These are phyloP conservation scores for Phalera bucephala DNA, from an alignment of 2,888 invertebrate species.

Conservation along the genomic window DNA sequence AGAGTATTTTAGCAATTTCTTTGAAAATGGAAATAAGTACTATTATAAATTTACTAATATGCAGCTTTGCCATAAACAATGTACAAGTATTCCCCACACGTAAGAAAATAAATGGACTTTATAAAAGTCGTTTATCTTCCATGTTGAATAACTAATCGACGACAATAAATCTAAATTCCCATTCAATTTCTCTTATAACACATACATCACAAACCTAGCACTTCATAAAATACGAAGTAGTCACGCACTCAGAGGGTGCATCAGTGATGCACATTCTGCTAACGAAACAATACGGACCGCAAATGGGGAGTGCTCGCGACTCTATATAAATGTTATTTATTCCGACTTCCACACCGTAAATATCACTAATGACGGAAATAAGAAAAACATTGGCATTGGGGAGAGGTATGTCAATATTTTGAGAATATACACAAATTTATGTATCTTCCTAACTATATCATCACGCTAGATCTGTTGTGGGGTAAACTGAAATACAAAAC, in stretches of 20 bases:
- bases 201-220: slow-evolving; percentile 57
- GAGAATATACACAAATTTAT: slow-evolving; percentile 3
- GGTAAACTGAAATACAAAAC: too few relatives aligned
- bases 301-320: slow-evolving; percentile 42
- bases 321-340: slow-evolving; percentile 49
- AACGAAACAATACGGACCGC: slow-evolving; percentile 44
- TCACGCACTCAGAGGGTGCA: slow-evolving; percentile 63
- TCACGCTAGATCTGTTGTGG: too few relatives aligned
- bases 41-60: not conserved
- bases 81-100: not conserved
- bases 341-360: slow-evolving; percentile 33
- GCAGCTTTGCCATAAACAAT: not conserved
- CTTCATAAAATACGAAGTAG: slow-evolving; percentile 53
- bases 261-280: slow-evolving; percentile 56
- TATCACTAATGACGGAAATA: slow-evolving; percentile 35
- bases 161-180: slow-evolving; percentile 62
- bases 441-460: too few relatives aligned
- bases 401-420: slow-evolving; percentile 8
- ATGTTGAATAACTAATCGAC: slow-evolving; percentile 20
- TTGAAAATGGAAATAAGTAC: too few relatives aligned
- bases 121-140: slow-evolving; percentile 16
- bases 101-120: not conserved
- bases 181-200: slow-evolving; percentile 54
- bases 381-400: slow-evolving; percentile 23
- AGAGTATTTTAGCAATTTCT: too few relatives aligned